Base-by-base conservation (phyloP, 2,113 vertebrate species). In the Phalacrocorax pelagicus region DNA sequence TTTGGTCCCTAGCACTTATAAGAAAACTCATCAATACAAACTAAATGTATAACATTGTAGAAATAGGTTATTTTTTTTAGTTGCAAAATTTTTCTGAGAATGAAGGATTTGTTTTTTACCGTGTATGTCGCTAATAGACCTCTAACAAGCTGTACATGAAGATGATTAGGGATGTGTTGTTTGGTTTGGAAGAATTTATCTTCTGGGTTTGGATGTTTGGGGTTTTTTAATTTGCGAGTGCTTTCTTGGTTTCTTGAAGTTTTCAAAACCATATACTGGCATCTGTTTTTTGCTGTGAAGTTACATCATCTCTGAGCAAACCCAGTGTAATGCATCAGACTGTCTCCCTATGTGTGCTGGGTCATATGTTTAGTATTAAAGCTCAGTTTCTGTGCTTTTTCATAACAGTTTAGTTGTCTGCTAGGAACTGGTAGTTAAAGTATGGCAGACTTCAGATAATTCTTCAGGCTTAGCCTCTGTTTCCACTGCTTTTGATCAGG, bases 401-500 rank as follows among this genome's bases (percentile, higher is more conserved):
- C 63, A 59, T 83, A 80, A 54, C 51, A 63, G 40, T 89, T 92
- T 70, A 85, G 86, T 90, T 93, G 75, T 94, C 94, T 94, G 79
- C 80, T 88, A 92, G 58, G 69, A 89, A 13, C 70, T 84, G 78
- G 54, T 87, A 65, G 59, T 96, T 96, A 75, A 91, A 95, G 74
- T 36, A 69, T 66, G 83, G 66, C 86, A 95, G 51, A 40, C 80
- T 96, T 91, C 49, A 82, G 77, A n/a, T 79, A 92, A 85, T 84
- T 94, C 77, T 89, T 94, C 69, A 94, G 44, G 42, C 77, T 88
- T 71, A 95, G 69, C 54, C 84, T 81, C 79, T 12, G 21, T 89
- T 96, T 94, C 61, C 70, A 79, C 34, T 87, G 95, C 44, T 88
- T 96, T 97, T 97, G 91, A 96, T 96, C 84, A 88, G 12, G 19